Evolutionary conservation across 2,888 invertebrate genomes (phyloP).

Genomic region (Plagiodera versicolora): DNA sequence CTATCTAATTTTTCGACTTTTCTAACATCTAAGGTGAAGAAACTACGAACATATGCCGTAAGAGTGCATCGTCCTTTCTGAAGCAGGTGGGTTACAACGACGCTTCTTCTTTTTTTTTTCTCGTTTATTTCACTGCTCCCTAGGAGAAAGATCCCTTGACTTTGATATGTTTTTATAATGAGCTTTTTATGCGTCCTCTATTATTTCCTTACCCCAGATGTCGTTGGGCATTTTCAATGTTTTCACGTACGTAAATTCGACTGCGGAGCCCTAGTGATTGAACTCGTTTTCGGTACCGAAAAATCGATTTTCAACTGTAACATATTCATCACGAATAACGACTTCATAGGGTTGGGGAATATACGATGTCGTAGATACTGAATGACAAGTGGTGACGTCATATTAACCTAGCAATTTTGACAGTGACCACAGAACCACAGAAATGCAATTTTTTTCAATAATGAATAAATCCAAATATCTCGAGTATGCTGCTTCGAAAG

Average conservation of each 20-base stretch:
- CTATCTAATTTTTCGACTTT: neutral
- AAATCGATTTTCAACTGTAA: neutral
- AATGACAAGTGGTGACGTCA: neutral
- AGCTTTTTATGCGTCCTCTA: conserved; percentile 6
- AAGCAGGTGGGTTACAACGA: conserved; percentile 22
- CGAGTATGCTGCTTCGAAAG: too few species aligned
- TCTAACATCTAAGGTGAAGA: conserved; percentile 21
- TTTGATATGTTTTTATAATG: conserved; percentile 15
- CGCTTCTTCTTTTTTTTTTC: conserved; percentile 22
- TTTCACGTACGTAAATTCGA: neutral
- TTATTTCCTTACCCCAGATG: conserved; percentile 13
- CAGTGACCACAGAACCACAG: too few species aligned
- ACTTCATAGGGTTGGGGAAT: neutral
- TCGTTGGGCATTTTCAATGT: conserved; percentile 16
- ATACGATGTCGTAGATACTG: neutral
- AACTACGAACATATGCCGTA: conserved; percentile 23
- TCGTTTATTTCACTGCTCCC: conserved; percentile 27
- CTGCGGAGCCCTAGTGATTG: neutral
- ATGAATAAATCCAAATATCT: too few species aligned
- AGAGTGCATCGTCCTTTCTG: conserved; percentile 20
- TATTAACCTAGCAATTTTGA: neutral
- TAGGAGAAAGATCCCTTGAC: conserved; percentile 23
- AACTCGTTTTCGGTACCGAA: neutral
- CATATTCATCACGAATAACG: neutral
- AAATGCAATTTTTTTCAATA: too few species aligned